Evolutionary conservation across 2,797 vertebrate genomes (phyloP).

Genomic region (Eulemur coronatus): DNA sequence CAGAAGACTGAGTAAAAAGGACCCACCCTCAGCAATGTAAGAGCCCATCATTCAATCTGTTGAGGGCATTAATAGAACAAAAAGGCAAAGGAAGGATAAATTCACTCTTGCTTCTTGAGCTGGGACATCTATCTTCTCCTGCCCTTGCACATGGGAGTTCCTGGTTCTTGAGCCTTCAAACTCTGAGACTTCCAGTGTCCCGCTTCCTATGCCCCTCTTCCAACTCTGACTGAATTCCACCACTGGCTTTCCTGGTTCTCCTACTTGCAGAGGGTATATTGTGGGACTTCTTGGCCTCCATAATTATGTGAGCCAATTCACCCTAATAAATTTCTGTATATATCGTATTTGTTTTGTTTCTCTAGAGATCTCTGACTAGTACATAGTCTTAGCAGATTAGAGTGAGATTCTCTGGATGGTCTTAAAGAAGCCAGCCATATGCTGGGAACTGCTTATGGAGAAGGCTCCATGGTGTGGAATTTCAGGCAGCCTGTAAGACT

Average conservation of each 20-base stretch:
- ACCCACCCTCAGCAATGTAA: not conserved
- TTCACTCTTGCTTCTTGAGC: not conserved
- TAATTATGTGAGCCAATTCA: not conserved
- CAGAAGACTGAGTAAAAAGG: not conserved
- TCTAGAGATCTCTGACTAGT: not conserved
- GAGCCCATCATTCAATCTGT: not conserved
- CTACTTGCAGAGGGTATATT: not conserved
- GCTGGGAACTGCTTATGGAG: not conserved
- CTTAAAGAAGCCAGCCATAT: not conserved
- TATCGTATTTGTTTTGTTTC: not conserved
- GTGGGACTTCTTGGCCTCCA: not conserved
- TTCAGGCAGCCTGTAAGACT: not conserved
- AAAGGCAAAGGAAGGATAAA: not conserved
- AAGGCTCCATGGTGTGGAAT: not conserved
- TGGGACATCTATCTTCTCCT: not conserved
- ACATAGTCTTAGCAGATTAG: not conserved
- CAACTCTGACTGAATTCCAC: not conserved
- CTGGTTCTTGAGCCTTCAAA: rapidly evolving
- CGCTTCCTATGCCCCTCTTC: not conserved
- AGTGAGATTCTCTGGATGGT: not conserved
- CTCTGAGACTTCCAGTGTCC: not conserved
- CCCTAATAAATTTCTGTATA: too few relatives aligned
- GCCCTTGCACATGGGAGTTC: not conserved
- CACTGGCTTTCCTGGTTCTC: not conserved
- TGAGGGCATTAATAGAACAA: not conserved